These are phyloP conservation scores for Heliconius hermathena DNA, from an alignment of 1,140 invertebrate genomes.

Conservation along the genomic window DNA sequence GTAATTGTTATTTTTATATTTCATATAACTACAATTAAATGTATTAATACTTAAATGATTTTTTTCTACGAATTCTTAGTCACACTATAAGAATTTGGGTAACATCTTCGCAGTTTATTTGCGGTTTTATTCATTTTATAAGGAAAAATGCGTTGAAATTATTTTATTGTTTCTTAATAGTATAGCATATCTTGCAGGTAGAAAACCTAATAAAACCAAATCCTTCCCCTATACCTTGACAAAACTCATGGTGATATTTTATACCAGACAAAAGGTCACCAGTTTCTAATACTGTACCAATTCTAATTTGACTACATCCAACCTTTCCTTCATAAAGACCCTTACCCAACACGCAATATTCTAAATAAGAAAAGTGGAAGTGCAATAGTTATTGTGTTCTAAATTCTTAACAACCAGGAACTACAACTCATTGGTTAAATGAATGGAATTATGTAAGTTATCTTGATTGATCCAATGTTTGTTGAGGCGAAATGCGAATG, in stretches of 20 bases:
- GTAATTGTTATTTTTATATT: background rate
- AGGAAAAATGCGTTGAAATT: background rate
- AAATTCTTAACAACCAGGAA: constrained; percentile 6
- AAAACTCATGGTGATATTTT: too few species aligned
- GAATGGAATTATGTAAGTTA: constrained; percentile 39
- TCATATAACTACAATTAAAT: too few species aligned
- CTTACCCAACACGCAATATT: background rate
- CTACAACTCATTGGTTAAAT: constrained; percentile 26
- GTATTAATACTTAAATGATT: background rate
- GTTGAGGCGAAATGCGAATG: constrained; percentile 43
- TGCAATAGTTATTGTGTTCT: background rate
- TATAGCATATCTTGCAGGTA: too few species aligned
- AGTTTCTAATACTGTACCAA: too few species aligned
- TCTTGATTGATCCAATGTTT: constrained; percentile 51
- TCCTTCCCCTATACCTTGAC: too few species aligned
- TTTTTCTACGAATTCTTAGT: background rate
- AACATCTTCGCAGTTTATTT: background rate
- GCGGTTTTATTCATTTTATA: background rate
- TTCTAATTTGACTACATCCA: background rate
- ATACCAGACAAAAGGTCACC: too few species aligned
- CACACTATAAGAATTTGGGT: background rate
- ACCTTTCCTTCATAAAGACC: background rate
- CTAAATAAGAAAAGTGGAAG: background rate
- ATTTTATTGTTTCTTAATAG: background rate
- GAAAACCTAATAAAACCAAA: too few species aligned